Conservation (phyloP, 2,113 vertebrate species). For the Capreolus pygargus region DNA sequence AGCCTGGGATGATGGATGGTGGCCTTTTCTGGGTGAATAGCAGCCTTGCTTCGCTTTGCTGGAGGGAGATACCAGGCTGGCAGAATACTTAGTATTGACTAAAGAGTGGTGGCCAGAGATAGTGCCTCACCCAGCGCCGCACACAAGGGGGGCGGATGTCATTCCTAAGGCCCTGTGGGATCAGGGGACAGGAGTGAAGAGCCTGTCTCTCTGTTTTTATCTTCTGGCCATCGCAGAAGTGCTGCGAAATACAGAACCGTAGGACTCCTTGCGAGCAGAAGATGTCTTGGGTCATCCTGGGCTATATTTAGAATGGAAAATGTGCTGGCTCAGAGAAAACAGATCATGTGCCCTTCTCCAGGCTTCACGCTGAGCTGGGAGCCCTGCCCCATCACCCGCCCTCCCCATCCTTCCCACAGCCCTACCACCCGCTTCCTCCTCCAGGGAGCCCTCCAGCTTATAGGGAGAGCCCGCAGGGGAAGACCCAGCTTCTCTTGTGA, state of each 20-base stretch:
- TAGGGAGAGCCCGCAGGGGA: neutral
- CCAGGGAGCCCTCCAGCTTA: neutral
- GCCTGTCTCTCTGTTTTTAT: neutral
- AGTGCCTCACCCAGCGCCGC: neutral
- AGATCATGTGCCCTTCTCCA: neutral
- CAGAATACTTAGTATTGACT: neutral
- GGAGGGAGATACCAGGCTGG: neutral
- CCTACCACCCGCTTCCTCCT: neutral
- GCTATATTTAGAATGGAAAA: conserved; percentile 44
- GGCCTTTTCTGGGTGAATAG: neutral
- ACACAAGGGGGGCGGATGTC: rapidly evolving
- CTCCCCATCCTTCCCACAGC: neutral
- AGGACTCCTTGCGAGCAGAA: neutral
- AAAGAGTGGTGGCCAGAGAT: neutral
- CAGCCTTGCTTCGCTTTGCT: neutral
- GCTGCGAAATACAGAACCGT: neutral
- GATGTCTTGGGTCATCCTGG: conserved; percentile 14
- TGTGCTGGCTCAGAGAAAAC: conserved; percentile 17
- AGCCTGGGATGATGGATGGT: neutral
- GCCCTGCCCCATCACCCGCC: neutral
- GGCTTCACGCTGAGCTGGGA: neutral
- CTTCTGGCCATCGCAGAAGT: neutral
- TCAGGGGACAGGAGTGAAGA: neutral
- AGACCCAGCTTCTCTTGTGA: neutral
- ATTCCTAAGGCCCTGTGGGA: neutral